Evolutionary conservation across 2,888 invertebrate genomes (phyloP), one percentile per base, ranked within the genome.

Genomic region (Catonia carolina): DNA sequence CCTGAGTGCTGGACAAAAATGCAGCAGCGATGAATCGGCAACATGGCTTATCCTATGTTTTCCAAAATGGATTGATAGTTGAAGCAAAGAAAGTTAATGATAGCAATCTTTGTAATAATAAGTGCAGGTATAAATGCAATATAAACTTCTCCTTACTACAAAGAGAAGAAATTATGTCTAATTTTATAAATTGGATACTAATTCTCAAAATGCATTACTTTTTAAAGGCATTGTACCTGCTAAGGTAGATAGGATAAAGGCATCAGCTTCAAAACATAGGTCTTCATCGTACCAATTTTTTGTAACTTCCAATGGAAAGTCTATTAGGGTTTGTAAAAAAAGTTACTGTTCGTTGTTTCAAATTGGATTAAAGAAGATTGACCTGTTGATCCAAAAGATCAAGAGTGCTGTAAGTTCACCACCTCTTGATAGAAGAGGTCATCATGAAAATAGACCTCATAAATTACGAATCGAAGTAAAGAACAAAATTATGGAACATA

Each of bases 161-260:
- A 47, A 48, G 55, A 17, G n/a, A 49, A 22, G 23, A 55, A 37
- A 37, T 55, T 20, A 15, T 49, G n/a, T 36, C 48, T 23, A 23
- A 12, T 15, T 50, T 50, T 35, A 50, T 17, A 7, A 50, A 50
- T 14, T 50, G 10, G 15, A 50, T 17, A 12, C 14, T 17, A 31
- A 50, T 50, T 31, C 50, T 31, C 31, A 50, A 50, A 50, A 50
- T 50, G 50, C 50, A 31, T 31, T 50, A 18, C 18, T 50, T 27
- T 31, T 31, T 50, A 31, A 10, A 10, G 22, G 10, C n/a, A 50
- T 50, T 6, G 15, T 23, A 49, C 20, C 15, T 2, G 20, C 23
- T 49, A n/a, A 22, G 14, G 49, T 49, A 10, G 27, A 49, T 23
- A 49, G 49, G 27, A 49, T 15, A 23, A 49, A 27, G 27, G 27